Conservation (phyloP, 2,113 vertebrate genomes). For the Nothocercus julius region DNA sequence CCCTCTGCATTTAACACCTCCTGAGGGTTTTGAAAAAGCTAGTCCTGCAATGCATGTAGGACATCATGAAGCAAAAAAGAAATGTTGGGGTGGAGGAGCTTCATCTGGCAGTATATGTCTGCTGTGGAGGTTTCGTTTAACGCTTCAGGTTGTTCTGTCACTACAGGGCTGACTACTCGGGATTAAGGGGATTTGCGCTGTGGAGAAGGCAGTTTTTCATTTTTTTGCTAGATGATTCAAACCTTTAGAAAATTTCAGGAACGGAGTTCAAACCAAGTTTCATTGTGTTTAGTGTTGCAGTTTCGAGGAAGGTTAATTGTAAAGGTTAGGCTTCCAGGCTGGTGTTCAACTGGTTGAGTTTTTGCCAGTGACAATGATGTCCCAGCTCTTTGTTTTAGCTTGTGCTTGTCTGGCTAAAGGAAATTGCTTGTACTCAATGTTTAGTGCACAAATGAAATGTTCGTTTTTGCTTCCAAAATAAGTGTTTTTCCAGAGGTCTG, state of each 20-base stretch:
- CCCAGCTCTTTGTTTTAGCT: slow-evolving; percentile 28
- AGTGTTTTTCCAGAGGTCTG: neutral
- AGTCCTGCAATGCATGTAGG: accelerated
- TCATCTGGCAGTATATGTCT: neutral
- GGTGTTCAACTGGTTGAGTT: neutral
- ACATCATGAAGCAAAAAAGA: neutral
- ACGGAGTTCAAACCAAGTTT: neutral
- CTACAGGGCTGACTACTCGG: neutral
- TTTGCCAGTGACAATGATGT: slow-evolving; percentile 3
- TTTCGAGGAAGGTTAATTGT: slow-evolving; percentile 30
- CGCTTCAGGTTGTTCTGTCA: neutral
- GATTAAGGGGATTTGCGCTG: neutral
- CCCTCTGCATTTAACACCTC: neutral
- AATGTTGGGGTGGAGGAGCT: neutral
- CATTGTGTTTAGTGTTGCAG: neutral
- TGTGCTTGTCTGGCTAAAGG: slow-evolving; percentile 10
- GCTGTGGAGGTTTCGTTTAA: neutral
- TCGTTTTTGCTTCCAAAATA: neutral
- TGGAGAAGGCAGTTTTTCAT: neutral
- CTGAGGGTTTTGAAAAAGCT: neutral
- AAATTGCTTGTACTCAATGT: slow-evolving; percentile 23
- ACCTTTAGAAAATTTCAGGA: neutral
- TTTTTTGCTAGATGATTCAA: neutral
- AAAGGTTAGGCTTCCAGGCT: slow-evolving; percentile 32
- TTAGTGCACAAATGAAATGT: neutral